Base-by-base conservation (phyloP, 2,888 invertebrate species). In the Gari tellinella region DNA sequence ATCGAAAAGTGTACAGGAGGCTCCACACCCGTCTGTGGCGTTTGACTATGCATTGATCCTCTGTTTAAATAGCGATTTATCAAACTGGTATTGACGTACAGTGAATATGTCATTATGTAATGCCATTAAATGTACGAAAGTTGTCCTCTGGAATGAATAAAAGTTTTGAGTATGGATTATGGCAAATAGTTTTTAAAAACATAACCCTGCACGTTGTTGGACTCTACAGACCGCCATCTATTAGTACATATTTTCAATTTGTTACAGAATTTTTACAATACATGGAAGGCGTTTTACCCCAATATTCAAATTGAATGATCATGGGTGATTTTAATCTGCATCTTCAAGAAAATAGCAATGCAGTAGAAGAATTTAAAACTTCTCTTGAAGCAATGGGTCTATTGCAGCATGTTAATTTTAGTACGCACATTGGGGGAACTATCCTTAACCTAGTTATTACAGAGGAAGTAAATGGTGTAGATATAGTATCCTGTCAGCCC, bases 281-380 rank as follows among this genome's bases (percentile, higher is more conserved):
- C 40, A 8, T 40, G 40, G 40, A 40, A 40, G 40, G n/a, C n/a
- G n/a, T n/a, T n/a, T n/a, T 70, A 15, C 31, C 72, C 14, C 17
- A 55, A 17, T 43, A 61, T 49, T 60, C 55, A 38, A 72, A 72
- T 25, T 12, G 64, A 7, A 37, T 72, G 43, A 45, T 60, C n/a
- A 58, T 70, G 53, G 70, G 72, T 1, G 61, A 65, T 37, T 72
- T 65, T 41, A 72, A 65, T 17, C n/a, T 72, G 23, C 70, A 70
- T 21, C 43, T 69, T 19, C n/a, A 60, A 38, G 37, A 66, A 0
- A 23, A 58, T 19, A 58, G 17, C 15, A 60, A 21, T 40, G 45
- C 38, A 7, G 38, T 64, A 17, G 4, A 19, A 15, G 43, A 58
- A 15, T 58, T 58, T n/a, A 66, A 37, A 8, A 52, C 51, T 37